Base-by-base conservation (phyloP, 1,140 invertebrate species). In the Drosophila yakuba region DNA sequence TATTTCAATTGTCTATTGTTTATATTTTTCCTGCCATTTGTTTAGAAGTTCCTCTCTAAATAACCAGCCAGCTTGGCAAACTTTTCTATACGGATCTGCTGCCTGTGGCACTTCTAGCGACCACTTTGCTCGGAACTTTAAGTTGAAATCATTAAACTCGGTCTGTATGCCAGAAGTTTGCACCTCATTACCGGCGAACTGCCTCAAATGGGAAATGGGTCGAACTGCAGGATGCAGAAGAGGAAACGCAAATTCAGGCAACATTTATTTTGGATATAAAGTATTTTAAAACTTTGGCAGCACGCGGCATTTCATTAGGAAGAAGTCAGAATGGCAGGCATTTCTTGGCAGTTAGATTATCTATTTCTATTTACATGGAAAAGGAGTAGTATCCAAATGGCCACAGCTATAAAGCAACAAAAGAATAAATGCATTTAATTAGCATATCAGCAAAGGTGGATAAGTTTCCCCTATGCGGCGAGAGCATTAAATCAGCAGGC, bases 1-100 rank as follows among this genome's bases (percentile, higher is more conserved):
- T 59, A 63, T 45, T 74, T 39, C 45, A 35, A 17, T 54, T 20
- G 56, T 36, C 51, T 20, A 63, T 55, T 74, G 58, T 74, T 43
- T 36, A 38, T 32, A 7, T 20, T 28, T 17, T 10, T 35, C 5
- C 48, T 35, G 28, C 8, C 25, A 35, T 51, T 51, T 35, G 32
- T 17, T 35, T 35, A 35, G 25, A 51, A 15, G 28, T n/a, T 15
- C 14, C 12, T 38, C 55, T 61, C 50, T 56, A 52, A 67, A 75
- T 66, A 52, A 45, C 2, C 54, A 47, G 11, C 23, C 48, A 36
- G 47, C 35, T 20, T 10, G 36, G 39, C n/a, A 44, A 76, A 76
- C 73, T 76, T 67, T 75, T 54, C 54, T 32, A 66, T 75, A 58
- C 47, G 52, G n/a, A 57, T 57, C 25, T 32, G 7, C 72, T 76